Conservation (phyloP, 2,888 invertebrate species). For the Amphiduros pacificus region DNA sequence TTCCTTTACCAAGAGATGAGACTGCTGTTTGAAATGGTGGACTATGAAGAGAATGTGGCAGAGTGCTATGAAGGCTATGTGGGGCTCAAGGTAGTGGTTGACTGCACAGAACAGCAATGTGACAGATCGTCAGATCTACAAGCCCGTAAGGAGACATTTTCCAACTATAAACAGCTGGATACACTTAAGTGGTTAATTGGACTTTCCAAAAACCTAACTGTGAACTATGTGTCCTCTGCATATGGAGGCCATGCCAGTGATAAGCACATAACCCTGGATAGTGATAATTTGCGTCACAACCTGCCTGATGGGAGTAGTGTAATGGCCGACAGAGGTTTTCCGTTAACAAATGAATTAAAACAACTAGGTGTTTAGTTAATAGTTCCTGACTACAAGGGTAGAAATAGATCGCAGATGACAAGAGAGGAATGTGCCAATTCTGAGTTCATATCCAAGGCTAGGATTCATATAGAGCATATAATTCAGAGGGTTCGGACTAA, state of each 20-base stretch:
- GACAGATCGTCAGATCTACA: conserved; percentile 14
- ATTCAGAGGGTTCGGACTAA: too few species aligned
- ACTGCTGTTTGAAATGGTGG: conserved; percentile 2
- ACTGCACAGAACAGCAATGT: conserved; percentile 20
- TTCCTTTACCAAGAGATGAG: not conserved
- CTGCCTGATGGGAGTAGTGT: conserved; percentile 13
- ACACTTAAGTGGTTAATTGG: conserved; percentile 23
- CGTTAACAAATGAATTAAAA: conserved; percentile 7
- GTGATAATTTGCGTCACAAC: conserved; percentile 4
- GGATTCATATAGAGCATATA: too few species aligned
- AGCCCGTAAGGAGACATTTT: conserved; percentile 17
- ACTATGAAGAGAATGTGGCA: not conserved
- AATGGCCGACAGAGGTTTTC: conserved; percentile 24
- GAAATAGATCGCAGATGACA: too few species aligned
- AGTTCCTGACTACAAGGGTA: conserved; percentile 22
- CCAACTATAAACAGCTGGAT: conserved; percentile 21
- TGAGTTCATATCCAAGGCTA: too few species aligned
- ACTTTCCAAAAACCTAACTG: conserved; percentile 18
- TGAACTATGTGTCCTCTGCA: conserved; percentile 21
- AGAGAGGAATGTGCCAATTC: too few species aligned
- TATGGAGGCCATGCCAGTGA: conserved; percentile 25
- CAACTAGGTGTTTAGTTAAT: conserved; percentile 19
- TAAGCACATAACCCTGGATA: conserved; percentile 17
- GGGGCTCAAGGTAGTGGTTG: not conserved
- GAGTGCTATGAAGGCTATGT: not conserved